Base-by-base conservation (phyloP, 2,113 vertebrate species). In the Dromiciops gliroides region DNA sequence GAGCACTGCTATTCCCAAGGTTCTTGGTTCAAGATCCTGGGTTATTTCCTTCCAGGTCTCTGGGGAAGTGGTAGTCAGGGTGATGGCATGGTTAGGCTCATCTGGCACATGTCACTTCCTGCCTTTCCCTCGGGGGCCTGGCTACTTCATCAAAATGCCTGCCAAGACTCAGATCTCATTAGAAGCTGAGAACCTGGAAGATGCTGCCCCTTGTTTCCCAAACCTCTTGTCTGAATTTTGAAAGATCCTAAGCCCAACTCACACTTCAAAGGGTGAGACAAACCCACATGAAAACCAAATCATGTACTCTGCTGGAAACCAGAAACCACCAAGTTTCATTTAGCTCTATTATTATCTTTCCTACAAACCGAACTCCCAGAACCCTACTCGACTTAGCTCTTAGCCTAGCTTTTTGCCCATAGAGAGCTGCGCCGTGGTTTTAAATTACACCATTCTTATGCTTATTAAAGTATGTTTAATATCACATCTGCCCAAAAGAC, bases 301-400 rank as follows among this genome's bases (percentile, higher is more conserved):
- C 25, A 94, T 50, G 67, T 23, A 93, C 90, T 92, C 49, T 95
- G 47, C 92, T 92, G 22, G 92, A 0, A 0, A 95, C 44, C 8
- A 91, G 60, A 92, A 97, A n/a, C 50, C 96, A 89, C 50, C 90
- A 91, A 91, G 96, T 92, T 31, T 47, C 51, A 90, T 50, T 11
- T 37, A 48, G 92, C 48, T 91, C 90, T 48, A 92, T 31, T 50
- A 90, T 93, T 91, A 67, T 37, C 22, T 91, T 93, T 11, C n/a
- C 91, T 94, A 89, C 92, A 89, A 90, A 94, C 89, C 91, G 24
- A 95, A 92, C 51, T 88, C 53, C 47, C 49, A 49, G 60, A 89
- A 10, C 89, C 14, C 91, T 23, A 91, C 48, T 94, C 51, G 48
- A 90, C 24, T 83, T 28, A 91, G 75, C 44, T 94, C 90, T 60